phyloP scores from a whole-genome alignment of 2,113 vertebrate species.

The Otus sunia region DNA sequence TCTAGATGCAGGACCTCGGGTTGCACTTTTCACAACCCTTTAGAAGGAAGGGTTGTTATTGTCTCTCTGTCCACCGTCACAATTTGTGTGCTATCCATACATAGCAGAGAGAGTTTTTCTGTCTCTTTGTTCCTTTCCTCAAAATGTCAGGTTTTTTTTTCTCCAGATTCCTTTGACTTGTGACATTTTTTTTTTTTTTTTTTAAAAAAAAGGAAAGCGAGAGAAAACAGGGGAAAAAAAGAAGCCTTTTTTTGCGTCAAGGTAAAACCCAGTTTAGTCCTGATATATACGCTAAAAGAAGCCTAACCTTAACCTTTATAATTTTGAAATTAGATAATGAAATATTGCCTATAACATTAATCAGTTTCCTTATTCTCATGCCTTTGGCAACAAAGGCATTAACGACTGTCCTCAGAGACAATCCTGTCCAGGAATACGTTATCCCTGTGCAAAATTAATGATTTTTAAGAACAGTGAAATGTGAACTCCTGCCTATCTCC shows the following conservation, averaged over 20 bases:
- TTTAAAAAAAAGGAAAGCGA: background rate
- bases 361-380: background rate
- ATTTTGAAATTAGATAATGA: background rate
- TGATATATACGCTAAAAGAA: background rate
- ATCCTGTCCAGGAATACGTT: background rate
- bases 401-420: background rate
- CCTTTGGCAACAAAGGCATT: background rate
- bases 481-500: background rate
- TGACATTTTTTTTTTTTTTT: background rate
- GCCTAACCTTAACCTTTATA: background rate
- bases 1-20: background rate
- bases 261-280: background rate
- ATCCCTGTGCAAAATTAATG: background rate
- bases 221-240: rapidly evolving
- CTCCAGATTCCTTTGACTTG: background rate
- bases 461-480: background rate
- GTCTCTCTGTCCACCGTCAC: background rate
- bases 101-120: background rate
- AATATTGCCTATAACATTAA: background rate
- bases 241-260: background rate
- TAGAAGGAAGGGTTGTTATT: background rate
- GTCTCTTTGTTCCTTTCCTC: background rate
- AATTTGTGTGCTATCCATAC: background rate
- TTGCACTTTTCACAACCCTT: background rate
- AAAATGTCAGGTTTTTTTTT: background rate